These are phyloP conservation scores for Acleris sparsana DNA, from an alignment of 2,888 invertebrate genomes.

Conservation along the genomic window DNA sequence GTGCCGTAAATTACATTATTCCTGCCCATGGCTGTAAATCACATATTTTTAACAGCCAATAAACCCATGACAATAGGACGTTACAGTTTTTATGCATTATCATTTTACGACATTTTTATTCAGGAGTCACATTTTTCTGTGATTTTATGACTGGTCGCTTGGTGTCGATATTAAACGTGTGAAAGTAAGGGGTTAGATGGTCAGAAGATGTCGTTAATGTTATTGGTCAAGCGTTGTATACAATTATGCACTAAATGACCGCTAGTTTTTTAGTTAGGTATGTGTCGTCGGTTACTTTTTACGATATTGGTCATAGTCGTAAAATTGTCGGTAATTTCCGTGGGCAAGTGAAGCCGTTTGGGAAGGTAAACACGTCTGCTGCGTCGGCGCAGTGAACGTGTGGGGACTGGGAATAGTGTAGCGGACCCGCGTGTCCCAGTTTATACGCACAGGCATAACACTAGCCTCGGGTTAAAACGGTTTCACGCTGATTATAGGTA, in stretches of 20 bases:
- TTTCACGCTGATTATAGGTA: too few species aligned
- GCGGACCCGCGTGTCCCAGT: slow-evolving; percentile 29
- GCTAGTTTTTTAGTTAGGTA: not conserved
- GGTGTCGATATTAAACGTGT: slow-evolving; percentile 24
- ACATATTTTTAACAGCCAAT: slow-evolving; percentile 44
- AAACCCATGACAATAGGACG: slow-evolving; percentile 44
- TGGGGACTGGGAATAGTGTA: slow-evolving; percentile 30
- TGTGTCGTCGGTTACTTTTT: slow-evolving; percentile 3
- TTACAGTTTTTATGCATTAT: slow-evolving; percentile 44
- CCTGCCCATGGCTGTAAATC: slow-evolving; percentile 40
- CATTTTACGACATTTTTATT: slow-evolving; percentile 77
- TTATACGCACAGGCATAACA: slow-evolving; percentile 19
- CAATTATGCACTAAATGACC: not conserved
- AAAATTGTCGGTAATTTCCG: slow-evolving; percentile 12
- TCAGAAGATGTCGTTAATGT: slow-evolving; percentile 5
- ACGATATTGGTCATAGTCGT: not conserved
- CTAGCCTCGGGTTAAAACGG: not conserved
- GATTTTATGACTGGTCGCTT: slow-evolving; percentile 48
- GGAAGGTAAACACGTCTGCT: slow-evolving; percentile 14
- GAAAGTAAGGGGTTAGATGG: slow-evolving; percentile 15
- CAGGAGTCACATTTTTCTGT: slow-evolving; percentile 45
- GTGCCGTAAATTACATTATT: slow-evolving; percentile 25
- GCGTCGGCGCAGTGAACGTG: slow-evolving; percentile 19
- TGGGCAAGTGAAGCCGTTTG: not conserved
- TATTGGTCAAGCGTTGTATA: slow-evolving; percentile 14